Base-by-base conservation (phyloP, 1,140 invertebrate species). In the Mylabris phalerata region DNA sequence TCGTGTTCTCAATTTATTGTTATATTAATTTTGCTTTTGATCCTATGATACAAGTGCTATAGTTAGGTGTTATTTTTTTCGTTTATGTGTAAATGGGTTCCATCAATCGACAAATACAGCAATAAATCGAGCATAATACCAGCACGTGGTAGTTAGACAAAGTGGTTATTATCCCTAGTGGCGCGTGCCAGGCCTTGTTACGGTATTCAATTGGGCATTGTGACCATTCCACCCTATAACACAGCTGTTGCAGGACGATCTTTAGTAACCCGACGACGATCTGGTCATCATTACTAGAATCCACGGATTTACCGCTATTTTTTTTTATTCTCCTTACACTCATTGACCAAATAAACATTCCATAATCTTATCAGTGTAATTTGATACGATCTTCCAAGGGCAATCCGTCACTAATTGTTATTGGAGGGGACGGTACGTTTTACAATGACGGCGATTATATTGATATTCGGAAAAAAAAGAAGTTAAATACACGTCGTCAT, bases 141-240 rank as follows among this genome's bases (percentile, higher is more conserved):
- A 32, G 44, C 52, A 55, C 44, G 52, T 55, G 52, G 52, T 55
- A 55, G 52, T 55, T 55, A 55, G 44, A 55, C 45, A 55, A 55
- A 55, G 52, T 55, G 52, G 52, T 47, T 55, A 47, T 46, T 55
- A 55, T 55, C 52, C 52, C 41, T 55, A 46, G 52, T 55, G 52
- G 52, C 52, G 13, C 52, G 52, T 55, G 52, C 38, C 52, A 27
- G 44, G 45, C 44, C 45, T 55, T 55, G 44, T 55, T 55, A 55
- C 45, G 52, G 52, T 40, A 55, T 55, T 55, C 52, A 55, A 55
- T 55, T 55, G 44, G 43, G 52, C 38, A 55, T 55, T 55, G 44
- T 55, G 40, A 27, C 52, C 51, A 24, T 44, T 46, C 46, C 42
- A 46, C 51, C 51, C 32, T 32, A 47, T 44, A 55, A 55, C 52